A percentile compares a stretch with the other conserved stretches of the same genome.
These are phyloP conservation scores for Nothobranchius furzeri DNA, from an alignment of 2,113 vertebrate genomes.

Conservation along the genomic window DNA sequence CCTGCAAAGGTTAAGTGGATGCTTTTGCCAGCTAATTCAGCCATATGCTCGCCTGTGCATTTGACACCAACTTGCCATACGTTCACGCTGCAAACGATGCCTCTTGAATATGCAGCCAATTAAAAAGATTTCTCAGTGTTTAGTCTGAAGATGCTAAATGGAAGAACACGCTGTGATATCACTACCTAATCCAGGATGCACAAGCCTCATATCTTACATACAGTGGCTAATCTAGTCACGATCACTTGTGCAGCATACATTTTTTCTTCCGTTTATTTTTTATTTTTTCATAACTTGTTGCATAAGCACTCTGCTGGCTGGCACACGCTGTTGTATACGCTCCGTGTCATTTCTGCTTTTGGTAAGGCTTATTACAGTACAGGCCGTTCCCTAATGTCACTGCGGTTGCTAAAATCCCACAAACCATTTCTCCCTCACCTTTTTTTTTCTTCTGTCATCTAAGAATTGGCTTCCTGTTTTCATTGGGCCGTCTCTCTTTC, in stretches of 20 bases:
- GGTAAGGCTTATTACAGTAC: conserved; percentile 73
- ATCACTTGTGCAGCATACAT: conserved; percentile 41
- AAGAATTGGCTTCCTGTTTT: conserved; percentile 83
- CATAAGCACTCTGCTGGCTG: conserved; percentile 67
- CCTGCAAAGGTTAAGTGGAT: conserved; percentile 69
- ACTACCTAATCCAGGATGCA: conserved; percentile 21
- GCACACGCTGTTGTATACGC: conserved; percentile 62
- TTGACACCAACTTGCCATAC: conserved; percentile 45
- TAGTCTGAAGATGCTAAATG: conserved; percentile 17
- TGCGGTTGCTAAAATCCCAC: conserved; percentile 71
- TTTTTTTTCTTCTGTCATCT: conserved; percentile 66
- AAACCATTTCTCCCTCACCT: conserved; percentile 49
- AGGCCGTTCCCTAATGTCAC: conserved; percentile 75
- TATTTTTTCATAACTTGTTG: conserved; percentile 72
- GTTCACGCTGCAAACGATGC: conserved; percentile 36
- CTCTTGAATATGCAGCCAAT: conserved; percentile 55
- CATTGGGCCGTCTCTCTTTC: conserved; percentile 58
- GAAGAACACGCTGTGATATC: conserved; percentile 21
- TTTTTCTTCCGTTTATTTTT: background rate
- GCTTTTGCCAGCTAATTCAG: conserved; percentile 59
- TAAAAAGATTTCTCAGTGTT: conserved; percentile 21
- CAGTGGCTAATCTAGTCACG: conserved; percentile 50
- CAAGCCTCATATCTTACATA: conserved; percentile 37
- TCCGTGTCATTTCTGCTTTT: conserved; percentile 71
- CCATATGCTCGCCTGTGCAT: conserved; percentile 69